A percentile compares a stretch with the other conserved stretches of the same genome.
phyloP scores from a whole-genome alignment of 2,888 invertebrate genomes.

The Lymantria dispar region DNA sequence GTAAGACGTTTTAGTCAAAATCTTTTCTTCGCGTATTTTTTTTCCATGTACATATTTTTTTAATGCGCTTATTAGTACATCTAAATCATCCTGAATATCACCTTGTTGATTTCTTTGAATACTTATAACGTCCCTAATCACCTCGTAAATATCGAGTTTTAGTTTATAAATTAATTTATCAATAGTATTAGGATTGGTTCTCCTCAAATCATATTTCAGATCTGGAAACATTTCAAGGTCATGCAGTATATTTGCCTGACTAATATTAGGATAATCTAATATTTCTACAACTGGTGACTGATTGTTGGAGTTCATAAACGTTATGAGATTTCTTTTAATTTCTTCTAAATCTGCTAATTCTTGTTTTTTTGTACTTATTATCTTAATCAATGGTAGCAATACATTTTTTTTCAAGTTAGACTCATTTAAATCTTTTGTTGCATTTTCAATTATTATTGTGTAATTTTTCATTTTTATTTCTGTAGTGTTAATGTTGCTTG shows the following conservation, averaged over 20 bases:
- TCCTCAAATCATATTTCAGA: slow-evolving; percentile 26
- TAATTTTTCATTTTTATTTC: slow-evolving; percentile 3
- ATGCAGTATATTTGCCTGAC: slow-evolving; percentile 14
- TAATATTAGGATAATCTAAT: slow-evolving; percentile 16
- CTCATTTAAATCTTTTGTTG: slow-evolving; percentile 1
- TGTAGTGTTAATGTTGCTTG: slow-evolving; percentile 1
- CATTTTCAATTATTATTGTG: not conserved
- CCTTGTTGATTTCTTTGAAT: slow-evolving; percentile 41
- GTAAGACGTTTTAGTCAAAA: not conserved
- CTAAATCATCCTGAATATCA: slow-evolving; percentile 43
- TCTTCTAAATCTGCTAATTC: slow-evolving; percentile 48
- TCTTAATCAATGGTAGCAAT: slow-evolving; percentile 41
- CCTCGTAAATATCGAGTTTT: slow-evolving; percentile 55
- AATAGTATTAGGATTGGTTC: slow-evolving; percentile 20
- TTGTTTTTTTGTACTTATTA: slow-evolving; percentile 48
- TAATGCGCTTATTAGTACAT: slow-evolving; percentile 44
- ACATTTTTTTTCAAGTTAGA: slow-evolving; percentile 34
- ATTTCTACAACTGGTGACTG: slow-evolving; percentile 5
- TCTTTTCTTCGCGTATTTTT: slow-evolving; percentile 8
- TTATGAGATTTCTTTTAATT: slow-evolving; percentile 45
- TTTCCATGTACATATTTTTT: slow-evolving; percentile 39
- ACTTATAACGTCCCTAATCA: slow-evolving; percentile 44
- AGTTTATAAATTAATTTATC: slow-evolving; percentile 48
- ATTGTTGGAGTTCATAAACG: slow-evolving; percentile 31
- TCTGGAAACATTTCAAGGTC: slow-evolving; percentile 36